phyloP scores from a whole-genome alignment of 2,113 vertebrate genomes.

The Tichodroma muraria region DNA sequence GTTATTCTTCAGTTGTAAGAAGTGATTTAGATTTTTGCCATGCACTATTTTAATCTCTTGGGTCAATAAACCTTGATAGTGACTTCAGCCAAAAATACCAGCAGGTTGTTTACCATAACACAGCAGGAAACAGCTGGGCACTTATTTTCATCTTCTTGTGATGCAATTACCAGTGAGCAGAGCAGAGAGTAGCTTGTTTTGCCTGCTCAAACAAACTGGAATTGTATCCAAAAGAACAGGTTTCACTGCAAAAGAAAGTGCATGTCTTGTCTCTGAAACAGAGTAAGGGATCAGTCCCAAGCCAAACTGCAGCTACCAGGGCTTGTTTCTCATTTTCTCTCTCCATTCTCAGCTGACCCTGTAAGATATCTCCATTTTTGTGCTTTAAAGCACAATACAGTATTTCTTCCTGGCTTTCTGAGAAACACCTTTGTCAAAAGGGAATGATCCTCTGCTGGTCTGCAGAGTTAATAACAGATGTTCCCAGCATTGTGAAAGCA shows the following conservation, averaged over 20 bases:
- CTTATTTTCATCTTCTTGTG: constrained; percentile 35
- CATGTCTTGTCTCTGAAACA: neutral
- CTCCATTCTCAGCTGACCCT: neutral
- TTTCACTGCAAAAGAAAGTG: neutral
- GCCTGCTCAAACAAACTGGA: neutral
- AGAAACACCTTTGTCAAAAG: constrained; percentile 14
- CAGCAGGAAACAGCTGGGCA: constrained; percentile 43
- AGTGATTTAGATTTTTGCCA: neutral
- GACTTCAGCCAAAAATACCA: neutral
- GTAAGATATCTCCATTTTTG: neutral
- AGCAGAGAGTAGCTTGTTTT: neutral
- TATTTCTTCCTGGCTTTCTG: neutral
- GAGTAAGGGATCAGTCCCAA: neutral
- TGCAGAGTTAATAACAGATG: neutral
- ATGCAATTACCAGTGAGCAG: neutral
- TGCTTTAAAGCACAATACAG: neutral
- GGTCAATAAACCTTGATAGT: constrained; percentile 1
- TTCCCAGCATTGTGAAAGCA: neutral
- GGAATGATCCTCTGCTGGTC: constrained; percentile 14
- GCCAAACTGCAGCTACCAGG: neutral
- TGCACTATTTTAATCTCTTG: neutral
- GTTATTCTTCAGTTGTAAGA: neutral
- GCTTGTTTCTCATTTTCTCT: neutral
- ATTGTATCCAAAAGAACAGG: neutral
- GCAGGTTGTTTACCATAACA: neutral